A percentile compares a stretch with the other conserved stretches of the same genome.
Evolutionary conservation across 2,888 invertebrate genomes (phyloP).

Genomic region (Xestia xanthographa): DNA sequence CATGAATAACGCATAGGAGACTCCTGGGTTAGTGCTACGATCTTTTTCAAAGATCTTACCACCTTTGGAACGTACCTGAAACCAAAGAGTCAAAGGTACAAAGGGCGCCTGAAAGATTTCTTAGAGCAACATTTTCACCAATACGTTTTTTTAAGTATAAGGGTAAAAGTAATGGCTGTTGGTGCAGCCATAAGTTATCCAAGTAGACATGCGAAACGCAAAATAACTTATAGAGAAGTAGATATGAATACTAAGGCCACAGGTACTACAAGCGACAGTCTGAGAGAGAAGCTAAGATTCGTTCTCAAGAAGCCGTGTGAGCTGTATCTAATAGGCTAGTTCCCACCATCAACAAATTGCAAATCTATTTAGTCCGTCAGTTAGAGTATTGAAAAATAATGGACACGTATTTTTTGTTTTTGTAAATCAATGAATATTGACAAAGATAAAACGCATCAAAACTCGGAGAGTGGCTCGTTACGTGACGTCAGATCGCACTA

Average conservation of each 20-base stretch:
- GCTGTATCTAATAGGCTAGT: not conserved
- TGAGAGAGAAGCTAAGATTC: not conserved
- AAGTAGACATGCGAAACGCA: not conserved
- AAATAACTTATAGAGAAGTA: not conserved
- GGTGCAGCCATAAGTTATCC: not conserved
- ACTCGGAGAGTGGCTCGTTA: too few species aligned
- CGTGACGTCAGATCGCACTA: too few species aligned
- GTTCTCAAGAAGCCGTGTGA: not conserved
- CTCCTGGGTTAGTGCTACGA: not conserved
- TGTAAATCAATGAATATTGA: too few species aligned
- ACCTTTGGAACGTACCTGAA: not conserved
- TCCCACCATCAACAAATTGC: too few species aligned
- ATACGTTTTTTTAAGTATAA: not conserved
- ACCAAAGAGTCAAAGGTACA: too few species aligned
- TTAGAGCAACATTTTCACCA: not conserved
- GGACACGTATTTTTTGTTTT: too few species aligned
- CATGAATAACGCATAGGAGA: not conserved
- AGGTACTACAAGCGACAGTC: conserved; percentile 12
- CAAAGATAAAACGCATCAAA: too few species aligned
- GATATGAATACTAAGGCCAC: not conserved
- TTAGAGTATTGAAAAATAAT: too few species aligned
- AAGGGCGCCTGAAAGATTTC: not conserved
- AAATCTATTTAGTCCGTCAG: too few species aligned
- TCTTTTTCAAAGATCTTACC: not conserved
- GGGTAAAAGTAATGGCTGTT: not conserved